phyloP scores from a whole-genome alignment of 2,888 invertebrate species.

The Thecophora atra region DNA sequence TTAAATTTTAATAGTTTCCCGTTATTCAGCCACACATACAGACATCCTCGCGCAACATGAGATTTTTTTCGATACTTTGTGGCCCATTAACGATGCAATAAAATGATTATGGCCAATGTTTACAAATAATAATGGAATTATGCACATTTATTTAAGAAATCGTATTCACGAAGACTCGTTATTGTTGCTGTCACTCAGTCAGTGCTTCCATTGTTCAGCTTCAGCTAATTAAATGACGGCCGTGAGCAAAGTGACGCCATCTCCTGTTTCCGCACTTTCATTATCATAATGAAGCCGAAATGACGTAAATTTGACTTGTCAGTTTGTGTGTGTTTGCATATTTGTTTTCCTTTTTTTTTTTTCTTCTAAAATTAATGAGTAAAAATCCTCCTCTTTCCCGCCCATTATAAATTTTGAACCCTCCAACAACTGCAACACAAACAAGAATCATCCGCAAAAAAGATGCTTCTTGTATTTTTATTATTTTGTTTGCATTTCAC shows the following conservation, averaged over 20 bases:
- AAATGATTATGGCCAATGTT: not conserved
- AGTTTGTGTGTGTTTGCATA: conserved; percentile 27
- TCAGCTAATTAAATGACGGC: conserved; percentile 59
- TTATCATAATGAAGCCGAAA: conserved; percentile 31
- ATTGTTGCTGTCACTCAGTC: not conserved
- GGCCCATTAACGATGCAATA: not conserved
- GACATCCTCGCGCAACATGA: not conserved
- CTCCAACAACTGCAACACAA: too few species aligned
- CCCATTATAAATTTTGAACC: conserved; percentile 20
- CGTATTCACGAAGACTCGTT: not conserved
- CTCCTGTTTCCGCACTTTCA: conserved; percentile 43
- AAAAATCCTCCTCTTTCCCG: not conserved
- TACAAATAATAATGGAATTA: not conserved
- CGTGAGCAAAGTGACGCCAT: conserved; percentile 61
- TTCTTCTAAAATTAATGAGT: conserved; percentile 42
- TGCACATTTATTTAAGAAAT: not conserved
- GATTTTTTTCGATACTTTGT: not conserved
- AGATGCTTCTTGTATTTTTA: not conserved
- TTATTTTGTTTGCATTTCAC: conserved; percentile 12
- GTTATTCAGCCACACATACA: not conserved
- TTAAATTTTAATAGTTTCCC: not conserved
- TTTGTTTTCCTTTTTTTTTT: conserved; percentile 39
- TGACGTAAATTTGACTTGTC: conserved; percentile 3
- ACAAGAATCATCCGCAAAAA: not conserved
- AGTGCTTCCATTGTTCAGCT: too few species aligned